These are phyloP conservation scores for Brevimyrus niger DNA, from an alignment of 2,113 vertebrate genomes.

Conservation along the genomic window DNA sequence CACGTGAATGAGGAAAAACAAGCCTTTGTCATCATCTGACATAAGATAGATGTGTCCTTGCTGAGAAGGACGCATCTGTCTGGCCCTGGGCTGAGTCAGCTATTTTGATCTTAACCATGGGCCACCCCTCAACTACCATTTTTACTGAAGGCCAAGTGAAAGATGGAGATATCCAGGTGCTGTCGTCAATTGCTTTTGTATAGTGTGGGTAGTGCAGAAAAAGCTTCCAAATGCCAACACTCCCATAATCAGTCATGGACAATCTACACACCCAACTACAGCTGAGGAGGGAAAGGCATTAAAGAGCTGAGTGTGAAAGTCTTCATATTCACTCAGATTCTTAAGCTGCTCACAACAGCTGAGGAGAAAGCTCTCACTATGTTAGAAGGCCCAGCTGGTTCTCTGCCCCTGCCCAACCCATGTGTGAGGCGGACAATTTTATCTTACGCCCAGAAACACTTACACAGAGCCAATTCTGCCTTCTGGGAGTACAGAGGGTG, in stretches of 20 bases:
- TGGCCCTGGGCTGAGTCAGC: conserved; percentile 20
- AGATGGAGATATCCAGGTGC: neutral
- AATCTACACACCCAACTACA: neutral
- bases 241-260: neutral
- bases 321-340: neutral
- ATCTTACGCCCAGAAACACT: neutral
- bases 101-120: neutral
- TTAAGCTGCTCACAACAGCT: conserved; percentile 3
- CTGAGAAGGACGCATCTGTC: conserved; percentile 6
- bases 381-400: conserved; percentile 14
- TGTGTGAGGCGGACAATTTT: neutral
- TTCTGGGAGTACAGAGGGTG: conserved; percentile 13
- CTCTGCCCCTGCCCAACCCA: neutral
- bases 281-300: neutral
- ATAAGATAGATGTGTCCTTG: conserved; percentile 9
- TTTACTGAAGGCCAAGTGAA: conserved; percentile 17
- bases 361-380: neutral
- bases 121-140: conserved; percentile 23
- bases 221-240: neutral
- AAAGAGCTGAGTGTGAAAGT: neutral
- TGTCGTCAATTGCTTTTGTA: neutral
- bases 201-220: neutral
- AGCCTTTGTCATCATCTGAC: neutral
- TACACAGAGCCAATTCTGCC: neutral
- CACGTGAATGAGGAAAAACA: neutral